Conservation (phyloP, 2,888 invertebrate genomes). For the Tineola bisselliella region DNA sequence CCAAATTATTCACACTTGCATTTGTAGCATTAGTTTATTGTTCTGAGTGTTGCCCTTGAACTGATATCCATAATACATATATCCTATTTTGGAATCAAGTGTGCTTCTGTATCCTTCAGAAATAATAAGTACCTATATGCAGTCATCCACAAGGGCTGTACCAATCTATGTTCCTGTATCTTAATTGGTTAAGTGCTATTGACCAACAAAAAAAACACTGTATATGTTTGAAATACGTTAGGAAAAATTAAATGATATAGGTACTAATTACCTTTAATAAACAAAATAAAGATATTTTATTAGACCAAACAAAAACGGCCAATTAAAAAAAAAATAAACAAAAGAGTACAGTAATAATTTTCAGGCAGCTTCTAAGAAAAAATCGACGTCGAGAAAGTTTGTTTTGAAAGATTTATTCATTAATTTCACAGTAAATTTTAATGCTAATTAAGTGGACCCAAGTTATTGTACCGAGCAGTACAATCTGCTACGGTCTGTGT, state of each 20-base stretch:
- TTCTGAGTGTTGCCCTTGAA: background rate
- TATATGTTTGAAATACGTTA: no score
- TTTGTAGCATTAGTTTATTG: background rate
- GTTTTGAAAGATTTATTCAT: background rate
- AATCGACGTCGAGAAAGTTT: background rate
- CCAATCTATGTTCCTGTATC: no score
- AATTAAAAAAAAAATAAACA: background rate
- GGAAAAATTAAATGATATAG: no score
- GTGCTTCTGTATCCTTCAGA: no score
- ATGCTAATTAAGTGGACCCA: constrained; percentile 27
- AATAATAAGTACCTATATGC: no score
- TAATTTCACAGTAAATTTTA: constrained; percentile 21
- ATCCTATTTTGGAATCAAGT: no score
- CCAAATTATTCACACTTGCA: background rate
- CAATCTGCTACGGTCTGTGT: constrained; percentile 21
- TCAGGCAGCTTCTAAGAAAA: background rate
- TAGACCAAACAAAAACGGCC: background rate
- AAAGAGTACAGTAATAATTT: background rate
- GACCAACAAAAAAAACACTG: no score
- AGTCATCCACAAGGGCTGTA: no score
- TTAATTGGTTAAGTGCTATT: no score
- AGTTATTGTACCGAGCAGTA: constrained; percentile 22
- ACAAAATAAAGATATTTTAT: no score
- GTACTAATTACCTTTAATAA: no score
- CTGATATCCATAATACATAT: no score